Percentiles rank a stretch among this genome's conserved stretches.
phyloP scores from a whole-genome alignment of 2,797 vertebrate species.

The Bufotes viridis region DNA sequence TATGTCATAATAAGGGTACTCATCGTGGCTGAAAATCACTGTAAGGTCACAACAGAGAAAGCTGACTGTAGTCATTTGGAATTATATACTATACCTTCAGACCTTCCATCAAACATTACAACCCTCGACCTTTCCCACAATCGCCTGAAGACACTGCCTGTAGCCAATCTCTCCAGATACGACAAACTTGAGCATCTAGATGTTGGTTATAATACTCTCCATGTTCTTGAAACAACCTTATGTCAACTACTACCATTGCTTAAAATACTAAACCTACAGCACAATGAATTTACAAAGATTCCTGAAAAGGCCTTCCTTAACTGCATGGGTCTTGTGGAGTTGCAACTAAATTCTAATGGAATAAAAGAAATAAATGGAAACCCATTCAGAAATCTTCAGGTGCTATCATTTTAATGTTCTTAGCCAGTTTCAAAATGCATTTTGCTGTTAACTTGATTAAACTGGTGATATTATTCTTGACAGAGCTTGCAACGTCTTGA shows the following conservation, averaged over 20 bases:
- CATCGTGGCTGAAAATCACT: slow-evolving; percentile 64
- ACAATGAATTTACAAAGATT: slow-evolving; percentile 82
- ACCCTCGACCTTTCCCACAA: slow-evolving; percentile 90
- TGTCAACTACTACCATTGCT: slow-evolving; percentile 80
- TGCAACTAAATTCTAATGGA: slow-evolving; percentile 83
- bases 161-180: slow-evolving; percentile 79
- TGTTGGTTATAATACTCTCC: slow-evolving; percentile 83
- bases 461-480: neutral
- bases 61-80: slow-evolving; percentile 92
- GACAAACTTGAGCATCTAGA: slow-evolving; percentile 76
- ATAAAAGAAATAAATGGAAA: slow-evolving; percentile 78
- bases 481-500: slow-evolving; percentile 86
- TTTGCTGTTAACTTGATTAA: neutral
- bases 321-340: slow-evolving; percentile 75
- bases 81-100: slow-evolving; percentile 78
- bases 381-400: slow-evolving; percentile 77
- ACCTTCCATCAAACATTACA: slow-evolving; percentile 85
- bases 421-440: neutral
- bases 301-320: slow-evolving; percentile 74
- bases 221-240: slow-evolving; percentile 75
- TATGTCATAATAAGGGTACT: slow-evolving; percentile 42
- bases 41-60: slow-evolving; percentile 68
- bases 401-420: slow-evolving; percentile 3
- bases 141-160: slow-evolving; percentile 72
- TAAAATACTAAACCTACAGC: slow-evolving; percentile 78